Evolutionary conservation across 2,113 vertebrate genomes (phyloP).

Genomic region (Crypturellus undulatus): DNA sequence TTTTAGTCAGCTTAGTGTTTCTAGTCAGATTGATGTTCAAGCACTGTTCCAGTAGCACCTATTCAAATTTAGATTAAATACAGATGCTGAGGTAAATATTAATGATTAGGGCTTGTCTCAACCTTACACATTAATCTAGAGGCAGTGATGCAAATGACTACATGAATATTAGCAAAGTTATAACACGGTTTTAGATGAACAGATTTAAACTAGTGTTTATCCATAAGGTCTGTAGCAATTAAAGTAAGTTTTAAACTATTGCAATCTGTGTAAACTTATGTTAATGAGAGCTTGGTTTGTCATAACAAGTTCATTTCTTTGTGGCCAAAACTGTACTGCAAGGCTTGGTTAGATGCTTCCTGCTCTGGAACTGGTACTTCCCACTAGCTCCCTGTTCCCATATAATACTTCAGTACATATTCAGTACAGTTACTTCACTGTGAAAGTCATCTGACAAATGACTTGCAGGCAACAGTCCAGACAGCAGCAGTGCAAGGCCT

Average conservation of each 20-base stretch:
- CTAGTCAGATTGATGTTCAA: neutral
- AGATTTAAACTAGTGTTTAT: neutral
- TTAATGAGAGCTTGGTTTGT: neutral
- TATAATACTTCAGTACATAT: neutral
- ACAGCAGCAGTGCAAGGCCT: neutral
- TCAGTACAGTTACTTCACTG: neutral
- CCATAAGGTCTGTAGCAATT: neutral
- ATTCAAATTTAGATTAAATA: neutral
- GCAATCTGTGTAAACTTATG: no score
- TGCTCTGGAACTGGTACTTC: neutral
- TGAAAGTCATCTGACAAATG: neutral
- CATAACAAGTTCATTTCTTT: neutral
- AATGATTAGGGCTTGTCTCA: slow-evolving; percentile 14
- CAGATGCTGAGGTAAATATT: neutral
- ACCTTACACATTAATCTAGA: neutral
- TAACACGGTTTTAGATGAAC: neutral
- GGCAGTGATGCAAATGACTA: neutral
- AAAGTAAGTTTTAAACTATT: neutral
- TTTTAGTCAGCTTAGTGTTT: neutral
- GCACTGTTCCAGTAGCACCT: neutral
- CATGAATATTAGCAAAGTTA: neutral
- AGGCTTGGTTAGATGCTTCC: neutral
- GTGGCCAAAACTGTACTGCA: neutral
- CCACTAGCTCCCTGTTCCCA: neutral
- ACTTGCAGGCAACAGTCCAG: fast-evolving